These are phyloP conservation scores for Galemys pyrenaicus DNA, from an alignment of 2,113 vertebrate genomes.

Conservation along the genomic window DNA sequence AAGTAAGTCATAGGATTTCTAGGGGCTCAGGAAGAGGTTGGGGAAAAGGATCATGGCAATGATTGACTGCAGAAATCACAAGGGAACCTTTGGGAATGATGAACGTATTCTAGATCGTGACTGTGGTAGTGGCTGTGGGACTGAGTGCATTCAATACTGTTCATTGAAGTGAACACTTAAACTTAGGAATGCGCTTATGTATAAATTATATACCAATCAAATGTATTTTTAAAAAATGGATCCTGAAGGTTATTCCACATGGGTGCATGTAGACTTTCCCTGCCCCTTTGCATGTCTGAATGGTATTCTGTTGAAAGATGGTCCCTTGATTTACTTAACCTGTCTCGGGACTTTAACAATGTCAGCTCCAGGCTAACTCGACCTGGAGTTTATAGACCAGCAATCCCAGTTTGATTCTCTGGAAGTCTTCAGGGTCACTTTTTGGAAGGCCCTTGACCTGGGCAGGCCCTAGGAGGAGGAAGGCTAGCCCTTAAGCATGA, in stretches of 20 bases:
- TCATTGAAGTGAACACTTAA: neutral
- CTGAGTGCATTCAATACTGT: neutral
- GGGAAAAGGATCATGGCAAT: too few species aligned
- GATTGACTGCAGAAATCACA: neutral
- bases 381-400: neutral
- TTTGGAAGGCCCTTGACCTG: neutral
- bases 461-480: neutral
- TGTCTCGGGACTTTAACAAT: neutral
- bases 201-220: neutral
- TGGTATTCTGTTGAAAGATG: neutral
- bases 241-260: neutral
- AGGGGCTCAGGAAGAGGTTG: too few species aligned
- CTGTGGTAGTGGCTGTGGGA: neutral
- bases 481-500: neutral
- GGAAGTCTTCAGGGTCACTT: neutral
- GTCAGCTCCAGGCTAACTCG: neutral
- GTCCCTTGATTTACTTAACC: neutral
- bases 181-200: neutral
- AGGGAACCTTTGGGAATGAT: too few species aligned
- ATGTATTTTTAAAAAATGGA: neutral
- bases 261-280: neutral
- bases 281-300: neutral
- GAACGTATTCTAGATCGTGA: too few species aligned
- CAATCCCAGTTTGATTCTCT: neutral
- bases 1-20: neutral